phyloP scores from a whole-genome alignment of 2,113 vertebrate genomes.

The Pelodiscus sinensis region DNA sequence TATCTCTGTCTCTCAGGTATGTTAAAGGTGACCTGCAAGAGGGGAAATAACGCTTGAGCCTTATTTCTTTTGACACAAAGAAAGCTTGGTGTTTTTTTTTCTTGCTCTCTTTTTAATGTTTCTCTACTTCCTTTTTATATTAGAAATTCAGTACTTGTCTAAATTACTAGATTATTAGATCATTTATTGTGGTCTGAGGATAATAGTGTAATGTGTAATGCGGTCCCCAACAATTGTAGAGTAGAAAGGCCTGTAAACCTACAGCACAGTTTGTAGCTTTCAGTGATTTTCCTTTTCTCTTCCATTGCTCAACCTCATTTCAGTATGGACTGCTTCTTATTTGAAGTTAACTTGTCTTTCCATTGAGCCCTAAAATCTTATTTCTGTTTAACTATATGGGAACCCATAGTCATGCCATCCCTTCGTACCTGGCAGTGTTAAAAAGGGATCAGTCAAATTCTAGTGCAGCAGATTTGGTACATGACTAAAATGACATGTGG shows the following conservation, averaged over 20 bases:
- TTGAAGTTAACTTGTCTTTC: not conserved
- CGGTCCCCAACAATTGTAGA: not conserved
- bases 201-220: not conserved
- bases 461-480: not conserved
- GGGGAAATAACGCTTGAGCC: not conserved
- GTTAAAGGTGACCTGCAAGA: not conserved
- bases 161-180: not conserved
- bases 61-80: not conserved
- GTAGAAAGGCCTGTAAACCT: not conserved
- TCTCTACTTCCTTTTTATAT: not conserved
- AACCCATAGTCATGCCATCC: not conserved
- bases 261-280: not conserved
- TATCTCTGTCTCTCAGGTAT: not conserved
- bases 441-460: not conserved
- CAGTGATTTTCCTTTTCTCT: not conserved
- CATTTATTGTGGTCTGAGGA: not conserved
- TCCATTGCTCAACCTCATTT: not conserved
- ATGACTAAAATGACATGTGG: not conserved
- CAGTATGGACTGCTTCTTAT: not conserved
- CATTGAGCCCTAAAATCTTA: not conserved
- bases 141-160: not conserved
- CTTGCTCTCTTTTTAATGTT: not conserved
- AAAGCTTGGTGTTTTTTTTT: not conserved
- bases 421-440: not conserved
- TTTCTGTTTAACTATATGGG: fast-evolving